Conservation (phyloP, 1,140 invertebrate genomes). For the Branchinecta lynchi region DNA sequence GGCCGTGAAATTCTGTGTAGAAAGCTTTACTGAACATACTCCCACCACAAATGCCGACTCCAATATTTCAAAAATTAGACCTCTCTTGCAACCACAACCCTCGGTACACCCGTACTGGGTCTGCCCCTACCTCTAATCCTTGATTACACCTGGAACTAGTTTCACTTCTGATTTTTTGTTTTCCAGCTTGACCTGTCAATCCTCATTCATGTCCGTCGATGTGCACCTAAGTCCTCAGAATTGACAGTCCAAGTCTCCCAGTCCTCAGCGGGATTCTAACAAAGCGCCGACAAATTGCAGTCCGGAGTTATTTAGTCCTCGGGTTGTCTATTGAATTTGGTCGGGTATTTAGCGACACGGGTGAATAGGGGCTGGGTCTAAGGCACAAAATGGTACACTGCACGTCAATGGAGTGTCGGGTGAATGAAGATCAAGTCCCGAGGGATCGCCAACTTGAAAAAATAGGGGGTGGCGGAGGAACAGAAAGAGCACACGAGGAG, state of each 20-base stretch:
- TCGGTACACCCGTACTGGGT: too few relatives aligned
- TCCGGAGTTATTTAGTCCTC: conserved; percentile 7
- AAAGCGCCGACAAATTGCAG: conserved; percentile 6
- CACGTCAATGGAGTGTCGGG: conserved; percentile 6
- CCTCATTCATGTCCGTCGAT: not conserved
- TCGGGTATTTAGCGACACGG: conserved; percentile 7
- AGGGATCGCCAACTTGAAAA: too few relatives aligned
- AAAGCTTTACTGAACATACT: too few relatives aligned
- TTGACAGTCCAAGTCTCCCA: not conserved
- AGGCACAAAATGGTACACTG: conserved; percentile 11
- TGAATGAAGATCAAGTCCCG: not conserved
- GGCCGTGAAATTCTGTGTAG: too few relatives aligned
- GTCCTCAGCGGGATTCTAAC: conserved; percentile 6
- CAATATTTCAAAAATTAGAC: too few relatives aligned
- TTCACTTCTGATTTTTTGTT: conserved; percentile 8
- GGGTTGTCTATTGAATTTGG: conserved; percentile 6
- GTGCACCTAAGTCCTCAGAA: conserved; percentile 3
- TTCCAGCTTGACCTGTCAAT: conserved; percentile 3
- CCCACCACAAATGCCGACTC: too few relatives aligned
- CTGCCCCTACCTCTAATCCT: too few relatives aligned
- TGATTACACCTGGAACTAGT: not conserved
- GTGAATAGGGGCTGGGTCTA: not conserved
- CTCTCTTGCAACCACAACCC: too few relatives aligned
- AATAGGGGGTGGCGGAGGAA: too few relatives aligned
- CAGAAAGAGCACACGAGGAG: too few relatives aligned